These are phyloP conservation scores for Bolinopsis microptera DNA, from an alignment of 37 sponge, comb jelly and placozoan species.

Conservation along the genomic window DNA sequence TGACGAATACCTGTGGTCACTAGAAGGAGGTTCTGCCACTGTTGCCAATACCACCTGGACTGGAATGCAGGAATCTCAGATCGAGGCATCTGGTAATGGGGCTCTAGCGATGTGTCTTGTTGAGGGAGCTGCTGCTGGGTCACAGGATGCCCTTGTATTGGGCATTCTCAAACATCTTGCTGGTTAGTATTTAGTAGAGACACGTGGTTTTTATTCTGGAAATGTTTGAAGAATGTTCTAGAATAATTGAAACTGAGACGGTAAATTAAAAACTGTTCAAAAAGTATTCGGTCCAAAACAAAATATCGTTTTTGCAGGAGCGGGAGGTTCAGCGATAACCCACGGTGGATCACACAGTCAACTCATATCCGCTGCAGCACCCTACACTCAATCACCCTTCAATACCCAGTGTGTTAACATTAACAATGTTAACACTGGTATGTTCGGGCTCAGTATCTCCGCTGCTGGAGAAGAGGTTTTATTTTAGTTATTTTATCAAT, in stretches of 20 bases:
- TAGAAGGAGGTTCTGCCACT: constrained; percentile 47
- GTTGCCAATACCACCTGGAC: constrained; percentile 6
- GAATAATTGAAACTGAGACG: too few relatives aligned
- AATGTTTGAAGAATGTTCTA: too few relatives aligned
- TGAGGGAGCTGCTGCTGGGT: constrained; percentile 33
- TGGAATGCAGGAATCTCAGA: constrained; percentile 40
- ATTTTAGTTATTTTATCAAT: too few relatives aligned
- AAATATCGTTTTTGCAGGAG: too few relatives aligned
- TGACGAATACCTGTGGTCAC: constrained; percentile 56
- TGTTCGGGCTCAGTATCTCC: constrained; percentile 11
- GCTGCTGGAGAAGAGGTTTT: constrained; percentile 46
- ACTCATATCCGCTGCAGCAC: not conserved
- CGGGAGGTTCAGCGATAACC: not conserved
- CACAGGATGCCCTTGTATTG: not conserved
- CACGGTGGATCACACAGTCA: not conserved
- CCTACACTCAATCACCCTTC: not conserved
- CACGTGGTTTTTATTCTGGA: too few relatives aligned
- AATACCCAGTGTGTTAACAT: not conserved
- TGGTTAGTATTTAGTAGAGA: too few relatives aligned
- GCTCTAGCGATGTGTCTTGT: not conserved
- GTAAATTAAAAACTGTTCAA: too few relatives aligned
- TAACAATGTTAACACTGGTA: constrained; percentile 4
- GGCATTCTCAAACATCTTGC: not conserved
- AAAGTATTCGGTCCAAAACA: too few relatives aligned
- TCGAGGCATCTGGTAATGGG: not conserved